phyloP scores from a whole-genome alignment of 2,888 invertebrate genomes.

The Drosophila barbarae region DNA sequence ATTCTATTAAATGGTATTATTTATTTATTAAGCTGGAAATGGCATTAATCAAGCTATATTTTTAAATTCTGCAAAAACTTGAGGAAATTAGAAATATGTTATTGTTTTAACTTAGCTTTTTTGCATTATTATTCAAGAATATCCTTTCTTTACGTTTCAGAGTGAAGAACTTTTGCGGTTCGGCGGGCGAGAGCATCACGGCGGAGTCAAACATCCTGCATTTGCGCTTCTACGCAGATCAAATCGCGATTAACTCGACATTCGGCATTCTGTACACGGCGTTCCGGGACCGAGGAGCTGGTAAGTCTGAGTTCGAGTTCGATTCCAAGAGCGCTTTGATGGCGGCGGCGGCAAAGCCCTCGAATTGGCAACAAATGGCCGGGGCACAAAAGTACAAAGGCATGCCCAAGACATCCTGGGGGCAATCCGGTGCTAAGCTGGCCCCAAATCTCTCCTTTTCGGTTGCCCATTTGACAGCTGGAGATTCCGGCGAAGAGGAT shows the following conservation, averaged over 20 bases:
- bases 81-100: background rate
- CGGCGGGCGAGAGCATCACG: constrained; percentile 88
- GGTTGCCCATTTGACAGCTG: constrained; percentile 36
- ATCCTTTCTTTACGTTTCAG: constrained; percentile 68
- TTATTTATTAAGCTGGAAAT: background rate
- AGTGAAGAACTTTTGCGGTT: constrained; percentile 89
- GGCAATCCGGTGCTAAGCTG: constrained; percentile 64
- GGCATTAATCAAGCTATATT: no score
- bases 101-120: no score
- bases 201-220: constrained; percentile 86
- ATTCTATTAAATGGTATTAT: background rate
- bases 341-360: constrained; percentile 42
- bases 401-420: constrained; percentile 34
- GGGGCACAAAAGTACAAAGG: constrained; percentile 39
- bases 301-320: constrained; percentile 68
- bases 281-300: constrained; percentile 82
- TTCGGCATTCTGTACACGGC: constrained; percentile 89
- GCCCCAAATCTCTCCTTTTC: constrained; percentile 33
- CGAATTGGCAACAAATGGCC: constrained; percentile 51
- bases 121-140: background rate
- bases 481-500: background rate
- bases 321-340: constrained; percentile 29
- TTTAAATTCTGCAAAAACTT: background rate
- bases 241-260: constrained; percentile 82
- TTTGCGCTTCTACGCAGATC: constrained; percentile 86